Evolutionary conservation across 1,140 invertebrate genomes (phyloP), one percentile per base, ranked within the genome.

Genomic region (Oedothorax gibbosus): DNA sequence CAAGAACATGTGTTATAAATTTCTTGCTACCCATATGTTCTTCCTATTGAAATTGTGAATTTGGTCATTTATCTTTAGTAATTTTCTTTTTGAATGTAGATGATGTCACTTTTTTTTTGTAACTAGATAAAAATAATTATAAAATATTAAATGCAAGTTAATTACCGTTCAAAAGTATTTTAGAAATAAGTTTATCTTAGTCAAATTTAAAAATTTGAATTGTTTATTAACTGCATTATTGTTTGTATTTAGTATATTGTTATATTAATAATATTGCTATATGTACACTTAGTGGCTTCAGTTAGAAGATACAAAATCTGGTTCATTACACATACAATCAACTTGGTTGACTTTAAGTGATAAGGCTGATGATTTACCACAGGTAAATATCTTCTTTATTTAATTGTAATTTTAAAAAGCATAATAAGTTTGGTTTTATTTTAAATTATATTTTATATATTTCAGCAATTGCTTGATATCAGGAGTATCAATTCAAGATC

Each of bases 231-330:
- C 12, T 14, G 57, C 12, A 60, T 12, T 6, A 60, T 60, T 60
- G 9, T 60, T 60, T 60, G n/a, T 14, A 60, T 60, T 60, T 11
- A 12, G 57, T n/a, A 14, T 60, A 60, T 14, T 7, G 57, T 60
- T 60, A 60, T 4, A 60, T 12, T 60, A n/a, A 60, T 60, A 60
- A 65, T 77, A 94, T 94, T 89, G 93, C 93, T 81, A 94, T 95
- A 89, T 93, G 92, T 91, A 86, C 80, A 12, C 60, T 73, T 88
- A 98, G 96, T 98, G 97, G 97, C 92, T 98, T 73, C 95, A 96
- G 0, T 91, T 99, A 85, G 96, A 98, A 90, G 94, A 97, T 91
- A 96, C 96, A 6, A 97, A 97, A 90, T 96, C 96, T 88, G 98
- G 98, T 56, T 94, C 96, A 91, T 92, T 99, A 2, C 96, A 98